phyloP scores from a whole-genome alignment of 2,113 vertebrate genomes.

The Vidua chalybeata region DNA sequence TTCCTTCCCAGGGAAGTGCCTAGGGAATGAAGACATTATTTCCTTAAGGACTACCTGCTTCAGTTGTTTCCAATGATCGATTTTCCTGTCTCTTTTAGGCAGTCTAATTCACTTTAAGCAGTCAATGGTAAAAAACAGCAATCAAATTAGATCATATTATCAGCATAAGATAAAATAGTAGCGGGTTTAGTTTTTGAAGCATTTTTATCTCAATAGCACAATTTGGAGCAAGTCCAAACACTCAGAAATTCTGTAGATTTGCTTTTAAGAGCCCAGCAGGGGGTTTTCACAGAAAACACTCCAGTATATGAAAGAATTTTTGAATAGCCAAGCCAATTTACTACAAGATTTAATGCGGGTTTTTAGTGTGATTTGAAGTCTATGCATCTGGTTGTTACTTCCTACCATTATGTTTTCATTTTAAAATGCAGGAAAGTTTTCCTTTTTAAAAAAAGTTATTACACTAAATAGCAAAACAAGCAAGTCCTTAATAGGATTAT shows the following conservation, averaged over 20 bases:
- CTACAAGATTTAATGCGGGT: neutral
- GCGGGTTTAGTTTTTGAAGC: constrained; percentile 3
- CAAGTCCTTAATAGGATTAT: neutral
- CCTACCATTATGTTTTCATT: neutral
- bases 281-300: neutral
- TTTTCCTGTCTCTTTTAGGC: constrained; percentile 25
- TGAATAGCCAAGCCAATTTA: constrained; percentile 18
- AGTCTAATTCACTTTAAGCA: constrained; percentile 49
- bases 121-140: constrained; percentile 29
- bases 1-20: neutral
- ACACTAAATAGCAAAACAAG: neutral
- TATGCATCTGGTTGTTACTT: neutral
- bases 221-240: constrained; percentile 66
- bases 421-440: neutral
- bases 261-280: constrained; percentile 58
- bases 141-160: constrained; percentile 63
- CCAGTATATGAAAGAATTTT: neutral
- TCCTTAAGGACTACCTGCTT: neutral
- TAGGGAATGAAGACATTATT: neutral
- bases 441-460: neutral
- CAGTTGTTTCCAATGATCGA: neutral
- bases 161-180: constrained; percentile 48
- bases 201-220: constrained; percentile 48
- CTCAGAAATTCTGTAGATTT: constrained; percentile 64
- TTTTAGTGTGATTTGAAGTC: neutral